Percentiles rank a stretch among this genome's conserved stretches.
These are phyloP conservation scores for Elanoides forficatus DNA, from an alignment of 2,113 vertebrate species.

Conservation along the genomic window DNA sequence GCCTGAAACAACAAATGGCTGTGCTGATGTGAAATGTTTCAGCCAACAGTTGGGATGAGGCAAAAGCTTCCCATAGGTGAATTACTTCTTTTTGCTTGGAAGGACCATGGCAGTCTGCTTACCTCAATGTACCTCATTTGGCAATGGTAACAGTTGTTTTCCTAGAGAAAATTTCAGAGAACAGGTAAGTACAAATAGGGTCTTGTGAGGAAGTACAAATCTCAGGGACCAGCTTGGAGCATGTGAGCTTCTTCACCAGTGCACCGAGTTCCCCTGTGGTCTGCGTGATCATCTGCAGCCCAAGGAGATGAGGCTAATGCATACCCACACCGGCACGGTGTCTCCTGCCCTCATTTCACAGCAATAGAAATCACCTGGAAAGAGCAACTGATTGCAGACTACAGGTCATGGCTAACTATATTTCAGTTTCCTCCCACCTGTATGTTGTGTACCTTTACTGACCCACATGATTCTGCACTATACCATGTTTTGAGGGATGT, in stretches of 20 bases:
- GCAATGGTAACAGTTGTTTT: not conserved
- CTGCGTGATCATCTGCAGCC: not conserved
- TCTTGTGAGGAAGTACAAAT: not conserved
- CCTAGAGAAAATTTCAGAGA: not conserved
- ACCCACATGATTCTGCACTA: not conserved
- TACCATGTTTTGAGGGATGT: not conserved
- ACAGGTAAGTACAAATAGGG: fast-evolving
- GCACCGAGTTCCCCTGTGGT: not conserved
- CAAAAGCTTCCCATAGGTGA: not conserved
- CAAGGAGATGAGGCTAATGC: not conserved
- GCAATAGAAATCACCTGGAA: not conserved
- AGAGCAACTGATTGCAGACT: not conserved
- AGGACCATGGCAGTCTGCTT: not conserved
- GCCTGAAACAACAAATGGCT: not conserved
- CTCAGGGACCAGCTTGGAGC: not conserved
- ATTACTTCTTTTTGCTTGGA: not conserved
- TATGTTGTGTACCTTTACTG: not conserved
- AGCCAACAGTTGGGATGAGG: not conserved
- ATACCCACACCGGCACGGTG: fast-evolving
- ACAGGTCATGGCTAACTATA: not conserved
- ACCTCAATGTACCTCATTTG: not conserved
- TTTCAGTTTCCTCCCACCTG: not conserved
- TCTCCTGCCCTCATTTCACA: not conserved
- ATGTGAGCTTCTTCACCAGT: fast-evolving
- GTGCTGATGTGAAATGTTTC: not conserved